phyloP scores from a whole-genome alignment of 2,797 vertebrate genomes.

The Pseudopleuronectes americanus region DNA sequence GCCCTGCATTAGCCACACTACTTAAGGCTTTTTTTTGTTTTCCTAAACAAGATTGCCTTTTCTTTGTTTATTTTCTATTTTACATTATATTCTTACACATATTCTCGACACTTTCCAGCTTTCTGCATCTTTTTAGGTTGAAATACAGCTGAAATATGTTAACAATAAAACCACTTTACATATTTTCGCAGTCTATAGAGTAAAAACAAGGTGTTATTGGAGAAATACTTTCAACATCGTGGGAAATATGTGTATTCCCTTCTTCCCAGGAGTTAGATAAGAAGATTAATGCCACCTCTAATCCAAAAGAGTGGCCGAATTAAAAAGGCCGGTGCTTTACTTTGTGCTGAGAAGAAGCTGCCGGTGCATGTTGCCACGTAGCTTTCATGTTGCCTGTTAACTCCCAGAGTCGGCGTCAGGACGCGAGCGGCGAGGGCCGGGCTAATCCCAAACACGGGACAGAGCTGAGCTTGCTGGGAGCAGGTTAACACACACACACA shows the following conservation, averaged over 20 bases:
- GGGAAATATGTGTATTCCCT: neutral
- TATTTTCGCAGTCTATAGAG: too few relatives aligned
- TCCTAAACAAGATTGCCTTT: too few relatives aligned
- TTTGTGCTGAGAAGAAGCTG: neutral
- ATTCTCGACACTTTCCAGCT: too few relatives aligned
- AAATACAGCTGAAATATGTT: neutral
- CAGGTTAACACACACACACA: neutral
- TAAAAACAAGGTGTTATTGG: too few relatives aligned
- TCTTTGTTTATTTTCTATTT: too few relatives aligned
- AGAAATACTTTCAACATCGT: neutral
- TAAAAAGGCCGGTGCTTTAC: neutral
- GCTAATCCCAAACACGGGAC: slow-evolving; percentile 75
- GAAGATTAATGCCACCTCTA: slow-evolving; percentile 1
- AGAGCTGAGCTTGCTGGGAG: slow-evolving; percentile 54
- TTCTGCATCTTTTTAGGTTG: too few relatives aligned
- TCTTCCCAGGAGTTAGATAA: neutral
- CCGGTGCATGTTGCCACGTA: neutral
- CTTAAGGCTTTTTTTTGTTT: too few relatives aligned
- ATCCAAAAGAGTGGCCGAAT: neutral
- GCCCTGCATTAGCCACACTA: too few relatives aligned
- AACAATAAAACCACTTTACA: too few relatives aligned
- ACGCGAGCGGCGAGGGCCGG: neutral
- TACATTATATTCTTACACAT: too few relatives aligned
- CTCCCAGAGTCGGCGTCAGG: slow-evolving; percentile 29
- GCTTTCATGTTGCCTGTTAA: slow-evolving; percentile 19